Evolutionary conservation across 2,888 invertebrate genomes (phyloP), one percentile per base, ranked within the genome.

Genomic region (Drosophila nr. perissopoda): DNA sequence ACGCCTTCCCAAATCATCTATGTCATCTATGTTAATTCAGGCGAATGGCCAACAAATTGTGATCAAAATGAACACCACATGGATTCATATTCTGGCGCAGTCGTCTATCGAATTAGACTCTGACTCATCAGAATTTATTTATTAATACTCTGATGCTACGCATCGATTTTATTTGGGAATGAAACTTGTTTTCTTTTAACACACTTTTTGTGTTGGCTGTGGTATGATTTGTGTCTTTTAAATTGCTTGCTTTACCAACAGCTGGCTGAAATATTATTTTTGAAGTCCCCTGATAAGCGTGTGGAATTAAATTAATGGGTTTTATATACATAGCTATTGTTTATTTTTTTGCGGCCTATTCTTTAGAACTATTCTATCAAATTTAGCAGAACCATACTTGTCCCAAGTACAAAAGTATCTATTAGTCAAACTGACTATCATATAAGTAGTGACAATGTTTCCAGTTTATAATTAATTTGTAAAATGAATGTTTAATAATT

Each of bases 221-320:
- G 49, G 31, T 29, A 68, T 89, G 87, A 84, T 84, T 84, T 84
- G 89, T 78, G 78, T 83, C 73, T 86, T 86, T 84, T 89, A 86
- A 86, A 88, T 83, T 72, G 83, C 63, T 61, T 59, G 66, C 58
- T 53, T 58, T 29, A 59, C 67, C 61, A 54, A 70, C 71, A 70
- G 61, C 70, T 63, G 45, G 67, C 61, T 67, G 62, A 76, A 68
- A 67, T 70, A 85, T 82, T 76, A 61, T 76, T 71, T 68, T 70
- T 72, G 62, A 66, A 57, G 69, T 67, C 82, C 57, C 68, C 66
- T 63, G 82, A 78, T 79, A 73, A 65, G 76, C 73, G 79, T 73
- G 69, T 58, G 59, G 65, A 82, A 83, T 78, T 69, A 66, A 73
- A 73, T 78, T 62, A 62, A 76, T 76, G 73, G 58, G n/a, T 65